phyloP scores from a whole-genome alignment of 2,113 vertebrate genomes.

The Nycticryphes semicollaris region DNA sequence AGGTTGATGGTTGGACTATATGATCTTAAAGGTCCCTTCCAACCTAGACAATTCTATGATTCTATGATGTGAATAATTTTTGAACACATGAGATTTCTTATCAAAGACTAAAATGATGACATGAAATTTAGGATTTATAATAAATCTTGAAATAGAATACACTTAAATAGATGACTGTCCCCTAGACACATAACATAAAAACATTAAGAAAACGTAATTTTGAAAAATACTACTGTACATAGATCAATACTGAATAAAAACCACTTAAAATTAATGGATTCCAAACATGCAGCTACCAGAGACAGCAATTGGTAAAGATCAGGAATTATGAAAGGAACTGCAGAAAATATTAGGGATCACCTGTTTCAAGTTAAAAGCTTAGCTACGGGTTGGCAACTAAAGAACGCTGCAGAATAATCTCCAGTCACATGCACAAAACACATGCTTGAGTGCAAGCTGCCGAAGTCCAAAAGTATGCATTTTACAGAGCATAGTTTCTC shows the following conservation, averaged over 20 bases:
- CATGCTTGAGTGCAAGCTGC: not conserved
- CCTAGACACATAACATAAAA: not conserved
- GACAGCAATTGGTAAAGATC: not conserved
- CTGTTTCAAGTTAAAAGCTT: not conserved
- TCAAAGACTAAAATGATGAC: not conserved
- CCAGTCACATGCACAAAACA: constrained; percentile 1
- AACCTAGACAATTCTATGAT: too few species aligned
- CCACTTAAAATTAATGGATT: not conserved
- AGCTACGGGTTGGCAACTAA: not conserved
- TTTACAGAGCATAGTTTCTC: not conserved
- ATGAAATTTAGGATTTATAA: not conserved
- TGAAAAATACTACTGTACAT: not conserved
- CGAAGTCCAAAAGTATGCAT: not conserved
- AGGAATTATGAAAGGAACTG: not conserved
- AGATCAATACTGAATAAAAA: not conserved
- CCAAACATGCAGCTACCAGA: not conserved
- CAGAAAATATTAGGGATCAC: not conserved
- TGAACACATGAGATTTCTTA: not conserved
- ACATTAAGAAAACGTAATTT: not conserved
- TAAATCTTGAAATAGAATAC: not conserved
- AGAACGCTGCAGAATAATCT: not conserved
- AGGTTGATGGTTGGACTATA: too few species aligned
- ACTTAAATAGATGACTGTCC: not conserved
- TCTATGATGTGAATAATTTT: not conserved
- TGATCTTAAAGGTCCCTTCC: too few species aligned